phyloP scores from a whole-genome alignment of 2,888 invertebrate species.

The Ypsolopha scabrella region DNA sequence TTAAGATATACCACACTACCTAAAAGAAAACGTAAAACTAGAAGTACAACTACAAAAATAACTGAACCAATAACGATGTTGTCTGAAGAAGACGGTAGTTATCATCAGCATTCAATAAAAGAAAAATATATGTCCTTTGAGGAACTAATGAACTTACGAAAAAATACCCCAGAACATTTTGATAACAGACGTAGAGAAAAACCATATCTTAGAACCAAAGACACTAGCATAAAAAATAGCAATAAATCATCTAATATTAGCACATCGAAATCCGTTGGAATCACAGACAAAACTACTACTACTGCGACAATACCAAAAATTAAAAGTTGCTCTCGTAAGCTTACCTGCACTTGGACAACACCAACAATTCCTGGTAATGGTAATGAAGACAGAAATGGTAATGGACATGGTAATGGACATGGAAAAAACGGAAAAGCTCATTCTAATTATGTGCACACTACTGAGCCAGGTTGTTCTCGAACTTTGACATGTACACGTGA shows the following conservation, averaged over 20 bases:
- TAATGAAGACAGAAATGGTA: conserved; percentile 5
- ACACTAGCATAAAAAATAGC: conserved; percentile 6
- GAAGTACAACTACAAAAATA: conserved; percentile 14
- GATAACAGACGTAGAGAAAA: conserved; percentile 21
- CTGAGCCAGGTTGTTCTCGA: conserved; percentile 42
- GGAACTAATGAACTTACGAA: conserved; percentile 52
- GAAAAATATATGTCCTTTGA: conserved; percentile 61
- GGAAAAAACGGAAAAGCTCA: conserved; percentile 37
- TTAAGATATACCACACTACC: conserved; percentile 44
- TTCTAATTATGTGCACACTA: conserved; percentile 54
- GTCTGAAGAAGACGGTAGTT: conserved; percentile 15
- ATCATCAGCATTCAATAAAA: conserved; percentile 22
- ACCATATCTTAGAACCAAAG: too few species aligned
- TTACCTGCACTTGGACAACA: conserved; percentile 59
- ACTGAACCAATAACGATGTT: conserved; percentile 47
- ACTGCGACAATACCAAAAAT: conserved; percentile 21
- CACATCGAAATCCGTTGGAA: conserved; percentile 6
- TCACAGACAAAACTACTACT: conserved; percentile 9
- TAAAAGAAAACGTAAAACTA: conserved; percentile 23
- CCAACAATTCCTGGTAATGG: conserved; percentile 21
- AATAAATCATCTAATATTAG: conserved; percentile 1
- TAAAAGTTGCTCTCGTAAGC: conserved; percentile 48
- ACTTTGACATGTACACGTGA: conserved; percentile 58
- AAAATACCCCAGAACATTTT: conserved; percentile 25
- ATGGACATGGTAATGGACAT: conserved; percentile 9